A percentile compares a stretch with the other conserved stretches of the same genome.
These are phyloP conservation scores for Eudorcas thomsonii DNA, from an alignment of 2,113 vertebrate species.

Conservation along the genomic window DNA sequence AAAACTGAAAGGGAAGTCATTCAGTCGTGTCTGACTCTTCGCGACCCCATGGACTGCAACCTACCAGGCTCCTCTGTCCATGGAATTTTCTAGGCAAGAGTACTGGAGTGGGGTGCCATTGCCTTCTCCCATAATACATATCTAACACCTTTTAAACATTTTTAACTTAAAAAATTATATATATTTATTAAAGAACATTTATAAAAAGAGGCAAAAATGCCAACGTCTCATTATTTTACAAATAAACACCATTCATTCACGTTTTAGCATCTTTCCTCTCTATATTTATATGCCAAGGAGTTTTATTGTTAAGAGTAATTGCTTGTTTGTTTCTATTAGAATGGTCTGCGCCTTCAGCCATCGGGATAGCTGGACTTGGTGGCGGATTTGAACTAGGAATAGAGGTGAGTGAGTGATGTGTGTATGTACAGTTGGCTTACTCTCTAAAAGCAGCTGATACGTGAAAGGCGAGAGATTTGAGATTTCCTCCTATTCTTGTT, in stretches of 20 bases:
- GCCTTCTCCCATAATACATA: not conserved
- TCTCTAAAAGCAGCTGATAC: not conserved
- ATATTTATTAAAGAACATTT: not conserved
- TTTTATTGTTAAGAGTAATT: not conserved
- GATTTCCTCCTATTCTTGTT: not conserved
- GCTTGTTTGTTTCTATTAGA: constrained; percentile 75
- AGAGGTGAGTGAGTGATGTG: constrained; percentile 84
- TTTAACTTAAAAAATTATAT: not conserved
- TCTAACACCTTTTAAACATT: not conserved
- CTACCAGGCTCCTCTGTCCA: too few relatives aligned
- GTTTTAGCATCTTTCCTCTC: not conserved
- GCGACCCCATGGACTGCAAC: too few relatives aligned
- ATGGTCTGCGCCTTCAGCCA: constrained; percentile 97
- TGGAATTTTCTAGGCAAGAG: too few relatives aligned
- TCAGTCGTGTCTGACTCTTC: too few relatives aligned
- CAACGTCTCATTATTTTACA: not conserved
- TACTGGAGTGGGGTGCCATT: too few relatives aligned
- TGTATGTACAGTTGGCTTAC: rapidly evolving
- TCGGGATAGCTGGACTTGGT: constrained; percentile 96
- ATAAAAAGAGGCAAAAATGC: not conserved
- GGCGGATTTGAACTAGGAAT: constrained; percentile 98
- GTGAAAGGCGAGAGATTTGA: rapidly evolving
- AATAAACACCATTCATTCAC: not conserved
- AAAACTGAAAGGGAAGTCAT: too few relatives aligned
- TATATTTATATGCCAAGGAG: not conserved